Percentiles rank a stretch among this genome's conserved stretches.
Evolutionary conservation across 92 coral and sea anemone genomes (phyloP).

Genomic region (Phenganax subtilis): DNA sequence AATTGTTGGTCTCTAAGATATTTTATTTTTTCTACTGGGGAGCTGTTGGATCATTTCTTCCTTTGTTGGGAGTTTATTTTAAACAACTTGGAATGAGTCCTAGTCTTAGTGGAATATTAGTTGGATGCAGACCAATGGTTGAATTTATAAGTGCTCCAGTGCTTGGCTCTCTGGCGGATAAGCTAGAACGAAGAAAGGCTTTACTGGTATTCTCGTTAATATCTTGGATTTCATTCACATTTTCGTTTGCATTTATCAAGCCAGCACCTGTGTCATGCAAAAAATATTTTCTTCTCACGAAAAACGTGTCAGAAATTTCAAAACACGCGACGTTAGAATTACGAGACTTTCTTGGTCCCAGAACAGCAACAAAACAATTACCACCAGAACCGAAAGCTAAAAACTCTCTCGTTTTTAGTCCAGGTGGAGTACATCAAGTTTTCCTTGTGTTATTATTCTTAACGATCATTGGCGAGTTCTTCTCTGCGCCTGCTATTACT

Average conservation of each 20-base stretch:
- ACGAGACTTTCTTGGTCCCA: conserved; percentile 77
- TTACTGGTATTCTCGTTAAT: conserved; percentile 77
- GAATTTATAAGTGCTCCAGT: conserved; percentile 95
- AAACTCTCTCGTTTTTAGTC: conserved; percentile 93
- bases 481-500: conserved; percentile 98
- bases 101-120: conserved; percentile 84
- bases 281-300: conserved; percentile 84
- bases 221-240: conserved; percentile 91
- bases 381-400: conserved; percentile 89
- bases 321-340: conserved; percentile 78
- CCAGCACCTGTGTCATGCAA: conserved; percentile 99
- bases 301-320: conserved; percentile 90
- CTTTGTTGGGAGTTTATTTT: conserved; percentile 95
- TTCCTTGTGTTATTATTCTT: conserved; percentile 86
- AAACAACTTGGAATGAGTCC: conserved; percentile 99
- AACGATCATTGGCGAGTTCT: conserved; percentile 89
- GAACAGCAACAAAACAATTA: conserved; percentile 68
- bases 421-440: conserved; percentile 93
- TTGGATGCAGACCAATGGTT: conserved; percentile 98
- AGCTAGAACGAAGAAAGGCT: conserved; percentile 74
- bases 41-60: conserved; percentile 98
- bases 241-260: conserved; percentile 90
- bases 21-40: conserved; percentile 99
- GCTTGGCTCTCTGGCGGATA: conserved; percentile 89
- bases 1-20: conserved; percentile 78